A percentile compares a stretch with the other conserved stretches of the same genome.
Conservation (phyloP, 2,888 invertebrate genomes). For the Andrena hattorfiana region DNA sequence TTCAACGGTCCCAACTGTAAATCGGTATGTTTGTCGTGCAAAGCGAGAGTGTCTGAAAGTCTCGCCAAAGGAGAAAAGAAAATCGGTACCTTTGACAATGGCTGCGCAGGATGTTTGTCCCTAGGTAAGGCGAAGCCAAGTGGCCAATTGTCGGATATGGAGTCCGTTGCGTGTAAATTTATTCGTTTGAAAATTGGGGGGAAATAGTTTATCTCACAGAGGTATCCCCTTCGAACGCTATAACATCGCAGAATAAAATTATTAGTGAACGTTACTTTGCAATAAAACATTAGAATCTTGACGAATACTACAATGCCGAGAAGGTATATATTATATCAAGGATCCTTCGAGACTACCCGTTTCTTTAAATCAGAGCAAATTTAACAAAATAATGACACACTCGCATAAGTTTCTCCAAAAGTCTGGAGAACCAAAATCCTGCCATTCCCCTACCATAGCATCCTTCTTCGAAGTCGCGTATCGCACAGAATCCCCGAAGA, state of each 20-base stretch:
- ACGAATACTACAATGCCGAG: no score
- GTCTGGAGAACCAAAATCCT: no score
- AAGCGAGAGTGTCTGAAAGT: not conserved
- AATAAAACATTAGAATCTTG: no score
- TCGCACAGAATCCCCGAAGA: not conserved
- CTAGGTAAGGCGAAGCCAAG: not conserved
- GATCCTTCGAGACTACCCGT: no score
- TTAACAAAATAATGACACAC: no score
- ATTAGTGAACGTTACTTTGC: no score
- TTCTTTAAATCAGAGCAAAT: no score
- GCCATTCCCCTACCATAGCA: no score
- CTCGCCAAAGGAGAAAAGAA: not conserved
- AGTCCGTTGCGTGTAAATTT: not conserved
- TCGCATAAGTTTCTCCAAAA: no score
- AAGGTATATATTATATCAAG: no score
- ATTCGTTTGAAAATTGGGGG: not conserved
- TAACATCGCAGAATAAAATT: no score
- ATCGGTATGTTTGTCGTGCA: slow-evolving; percentile 13
- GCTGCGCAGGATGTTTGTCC: not conserved
- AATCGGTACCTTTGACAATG: slow-evolving; percentile 2
- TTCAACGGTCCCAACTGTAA: slow-evolving; percentile 14
- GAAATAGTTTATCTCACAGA: not conserved
- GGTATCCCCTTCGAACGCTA: no score
- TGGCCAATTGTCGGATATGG: not conserved
- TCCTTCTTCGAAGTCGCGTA: not conserved